Evolutionary conservation across 35 echinoderm and acorn worm genomes (phyloP).

Genomic region (Holothuria glaberrima): DNA sequence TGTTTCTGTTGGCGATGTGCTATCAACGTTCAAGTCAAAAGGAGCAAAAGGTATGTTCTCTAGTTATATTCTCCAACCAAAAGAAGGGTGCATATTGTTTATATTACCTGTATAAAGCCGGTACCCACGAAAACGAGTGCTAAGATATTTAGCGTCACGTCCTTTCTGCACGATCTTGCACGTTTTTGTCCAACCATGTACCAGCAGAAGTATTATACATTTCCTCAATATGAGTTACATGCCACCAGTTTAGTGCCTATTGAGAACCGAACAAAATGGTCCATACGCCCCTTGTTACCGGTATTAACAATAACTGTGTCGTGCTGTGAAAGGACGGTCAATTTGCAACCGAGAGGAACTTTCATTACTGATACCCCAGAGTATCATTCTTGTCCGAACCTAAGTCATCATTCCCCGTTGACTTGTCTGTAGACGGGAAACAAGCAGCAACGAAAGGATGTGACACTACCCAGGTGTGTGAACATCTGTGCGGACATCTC

Average conservation of each 20-base stretch:
- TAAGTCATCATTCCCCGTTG: conserved; percentile 1
- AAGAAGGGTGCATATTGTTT: conserved; percentile 23
- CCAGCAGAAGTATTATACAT: neutral
- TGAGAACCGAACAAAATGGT: conserved; percentile 1
- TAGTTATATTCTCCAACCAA: conserved; percentile 21
- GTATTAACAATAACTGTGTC: neutral
- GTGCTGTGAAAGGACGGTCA: neutral
- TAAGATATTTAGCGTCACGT: conserved; percentile 12
- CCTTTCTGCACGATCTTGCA: conserved; percentile 6
- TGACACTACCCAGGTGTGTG: conserved; percentile 16
- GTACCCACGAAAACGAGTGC: conserved; percentile 8
- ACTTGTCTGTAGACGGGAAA: neutral
- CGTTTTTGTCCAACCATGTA: conserved; percentile 8
- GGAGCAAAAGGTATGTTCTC: conserved; percentile 40
- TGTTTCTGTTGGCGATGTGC: conserved; percentile 41
- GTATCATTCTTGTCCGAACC: neutral
- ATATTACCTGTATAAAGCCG: neutral
- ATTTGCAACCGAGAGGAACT: neutral
- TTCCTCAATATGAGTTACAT: conserved; percentile 13
- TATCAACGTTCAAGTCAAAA: conserved; percentile 40
- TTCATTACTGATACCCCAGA: neutral
- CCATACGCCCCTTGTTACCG: neutral
- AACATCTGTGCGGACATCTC: conserved; percentile 18
- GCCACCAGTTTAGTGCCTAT: neutral
- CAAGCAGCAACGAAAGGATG: neutral